These are phyloP conservation scores for Mongoloraphidia duomilia DNA, from an alignment of 2,888 invertebrate genomes.

Conservation along the genomic window DNA sequence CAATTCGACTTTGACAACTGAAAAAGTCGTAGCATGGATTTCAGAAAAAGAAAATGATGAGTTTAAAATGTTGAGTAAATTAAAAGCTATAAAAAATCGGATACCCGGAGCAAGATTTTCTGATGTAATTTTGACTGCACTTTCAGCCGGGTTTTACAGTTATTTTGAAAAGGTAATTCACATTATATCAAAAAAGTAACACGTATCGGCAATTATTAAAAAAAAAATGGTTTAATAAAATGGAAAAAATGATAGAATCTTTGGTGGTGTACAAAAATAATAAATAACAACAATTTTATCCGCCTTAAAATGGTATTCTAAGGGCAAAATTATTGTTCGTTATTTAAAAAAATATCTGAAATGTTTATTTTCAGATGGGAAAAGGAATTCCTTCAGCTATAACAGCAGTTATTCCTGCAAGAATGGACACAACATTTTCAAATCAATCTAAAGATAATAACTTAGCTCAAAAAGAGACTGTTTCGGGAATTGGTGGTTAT, in stretches of 20 bases:
- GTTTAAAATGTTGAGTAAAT: constrained; percentile 24
- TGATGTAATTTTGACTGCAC: constrained; percentile 32
- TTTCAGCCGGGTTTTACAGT: constrained; percentile 30
- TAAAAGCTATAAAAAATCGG: constrained; percentile 27
- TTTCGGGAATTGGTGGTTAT: constrained; percentile 4
- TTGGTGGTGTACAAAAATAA: no score
- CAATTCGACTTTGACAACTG: constrained; percentile 29
- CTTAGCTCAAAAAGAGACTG: no score
- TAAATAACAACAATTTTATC: no score
- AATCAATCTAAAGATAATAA: constrained; percentile 8
- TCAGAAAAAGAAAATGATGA: constrained; percentile 23
- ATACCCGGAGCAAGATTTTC: constrained; percentile 28
- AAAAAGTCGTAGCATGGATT: constrained; percentile 30
- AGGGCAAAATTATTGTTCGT: no score
- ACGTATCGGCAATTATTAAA: no score
- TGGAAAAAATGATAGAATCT: no score
- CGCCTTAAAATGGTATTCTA: no score
- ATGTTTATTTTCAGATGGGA: no score
- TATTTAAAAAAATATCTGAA: no score
- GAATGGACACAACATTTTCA: constrained; percentile 17
- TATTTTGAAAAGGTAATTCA: constrained; percentile 2
- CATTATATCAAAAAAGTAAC: no score
- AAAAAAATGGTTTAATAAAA: no score
- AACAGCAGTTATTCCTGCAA: constrained; percentile 26
- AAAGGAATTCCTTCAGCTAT: constrained; percentile 23